Evolutionary conservation across 2,888 invertebrate species (phyloP), one percentile per base, ranked within the genome.

Genomic region (Drosophila subsilvestris): DNA sequence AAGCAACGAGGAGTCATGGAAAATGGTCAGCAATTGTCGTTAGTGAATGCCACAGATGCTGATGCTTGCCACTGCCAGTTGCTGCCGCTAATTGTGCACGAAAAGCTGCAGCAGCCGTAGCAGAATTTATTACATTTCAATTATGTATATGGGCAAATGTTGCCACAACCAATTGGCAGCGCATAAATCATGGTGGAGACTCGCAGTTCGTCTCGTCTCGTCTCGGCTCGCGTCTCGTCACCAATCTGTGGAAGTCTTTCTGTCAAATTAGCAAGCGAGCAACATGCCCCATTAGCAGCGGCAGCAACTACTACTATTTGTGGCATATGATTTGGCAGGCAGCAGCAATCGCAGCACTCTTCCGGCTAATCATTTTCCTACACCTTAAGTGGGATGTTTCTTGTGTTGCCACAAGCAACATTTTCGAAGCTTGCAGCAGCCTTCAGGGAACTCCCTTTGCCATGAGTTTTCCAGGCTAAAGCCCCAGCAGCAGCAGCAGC

Each of bases 91-190:
- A 71, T 74, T 76, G 74, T 74, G 61, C 57, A 62, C 75, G 71
- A 61, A 74, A 75, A 67, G 68, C 86, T 61, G 74, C n/a, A 9
- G 42, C 66, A 17, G 43, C 67, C 17, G 57, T 60, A 75, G 72
- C 74, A 89, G 89, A 84, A 84, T 84, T 84, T 84, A 84, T 84
- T 89, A 89, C 88, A 82, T 89, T 82, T 84, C 89, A 84, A 84
- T 84, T 89, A 84, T 83, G 89, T 87, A 81, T 89, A 83, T 83
- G 83, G 89, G 65, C 86, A 89, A 80, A 85, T 84, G 83, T 81
- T 87, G 88, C 54, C 76, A 63, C 74, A 70, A 62, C 68, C 89
- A 87, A 85, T 89, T 83, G 89, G 86, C 88, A 80, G 62, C 67
- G 86, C 88, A 83, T 89, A 89, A 85, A 83, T 88, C 89, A 75